Evolutionary conservation across 2,113 vertebrate species (phyloP).

Genomic region (Caracal caracal): DNA sequence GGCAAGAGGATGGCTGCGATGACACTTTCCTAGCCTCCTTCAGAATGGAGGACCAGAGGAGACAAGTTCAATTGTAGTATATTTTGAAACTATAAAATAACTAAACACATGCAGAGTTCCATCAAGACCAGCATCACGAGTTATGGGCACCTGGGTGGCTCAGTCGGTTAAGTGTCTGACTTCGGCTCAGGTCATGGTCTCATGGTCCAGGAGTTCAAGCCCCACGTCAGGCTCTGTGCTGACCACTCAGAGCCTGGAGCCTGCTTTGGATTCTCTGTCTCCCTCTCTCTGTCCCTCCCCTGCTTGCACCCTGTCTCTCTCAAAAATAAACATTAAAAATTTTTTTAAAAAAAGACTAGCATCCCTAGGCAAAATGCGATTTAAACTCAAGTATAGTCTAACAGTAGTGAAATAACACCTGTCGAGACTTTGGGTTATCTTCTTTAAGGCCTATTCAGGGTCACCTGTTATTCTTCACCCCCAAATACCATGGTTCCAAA

Average conservation of each 20-base stretch:
- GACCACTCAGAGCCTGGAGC: too few relatives aligned
- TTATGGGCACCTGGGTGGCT: too few relatives aligned
- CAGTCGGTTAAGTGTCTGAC: too few relatives aligned
- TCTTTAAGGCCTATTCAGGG: not conserved
- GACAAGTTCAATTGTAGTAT: not conserved
- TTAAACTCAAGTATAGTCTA: not conserved
- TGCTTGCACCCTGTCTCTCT: too few relatives aligned
- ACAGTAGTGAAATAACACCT: not conserved
- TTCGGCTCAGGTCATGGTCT: too few relatives aligned
- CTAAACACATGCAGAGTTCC: not conserved
- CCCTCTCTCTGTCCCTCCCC: too few relatives aligned
- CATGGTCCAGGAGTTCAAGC: too few relatives aligned
- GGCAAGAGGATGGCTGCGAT: not conserved
- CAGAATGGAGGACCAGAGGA: not conserved
- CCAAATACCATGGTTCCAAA: not conserved
- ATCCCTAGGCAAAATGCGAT: not conserved
- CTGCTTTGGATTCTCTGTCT: too few relatives aligned
- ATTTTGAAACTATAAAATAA: conserved; percentile 3
- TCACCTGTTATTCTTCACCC: not conserved
- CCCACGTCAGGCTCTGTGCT: too few relatives aligned
- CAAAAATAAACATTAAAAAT: not conserved
- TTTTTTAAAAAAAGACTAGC: not conserved
- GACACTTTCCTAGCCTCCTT: not conserved
- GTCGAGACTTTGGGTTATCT: not conserved
- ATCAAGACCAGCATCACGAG: not conserved